Conservation (phyloP, 1,140 invertebrate species). For the Macrocentrus cingulum region DNA sequence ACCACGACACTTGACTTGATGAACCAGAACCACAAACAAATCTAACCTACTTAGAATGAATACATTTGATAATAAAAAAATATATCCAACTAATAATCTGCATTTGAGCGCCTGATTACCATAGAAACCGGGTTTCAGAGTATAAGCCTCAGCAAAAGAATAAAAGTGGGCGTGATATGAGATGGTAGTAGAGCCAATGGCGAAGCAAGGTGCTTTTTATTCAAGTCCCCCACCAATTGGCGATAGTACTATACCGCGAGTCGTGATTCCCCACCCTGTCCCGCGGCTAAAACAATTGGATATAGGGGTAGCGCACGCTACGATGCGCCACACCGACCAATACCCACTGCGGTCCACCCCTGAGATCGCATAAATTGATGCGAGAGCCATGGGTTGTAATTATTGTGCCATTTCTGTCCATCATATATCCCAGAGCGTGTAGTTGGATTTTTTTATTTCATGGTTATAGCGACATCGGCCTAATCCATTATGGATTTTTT, state of each 20-base stretch:
- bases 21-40: slow-evolving; percentile 34
- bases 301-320: too few species aligned
- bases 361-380: too few species aligned
- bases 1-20: slow-evolving; percentile 44
- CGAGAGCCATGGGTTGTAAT: too few species aligned
- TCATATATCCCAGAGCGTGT: too few species aligned
- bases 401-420: too few species aligned
- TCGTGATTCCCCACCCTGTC: slow-evolving; percentile 32
- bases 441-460: too few species aligned
- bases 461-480: too few species aligned
- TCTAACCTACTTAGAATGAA: not conserved
- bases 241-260: slow-evolving; percentile 14
- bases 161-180: slow-evolving; percentile 44
- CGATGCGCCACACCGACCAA: too few species aligned
- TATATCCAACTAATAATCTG: slow-evolving; percentile 11
- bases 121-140: slow-evolving; percentile 1
- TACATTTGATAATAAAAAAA: not conserved
- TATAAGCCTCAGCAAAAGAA: slow-evolving; percentile 18
- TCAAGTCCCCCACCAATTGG: slow-evolving; percentile 21
- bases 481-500: too few species aligned
- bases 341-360: too few species aligned
- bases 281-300: not conserved
- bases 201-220: slow-evolving; percentile 37
- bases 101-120: slow-evolving; percentile 14
- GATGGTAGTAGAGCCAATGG: slow-evolving; percentile 42